Base-by-base conservation (phyloP, 1,140 invertebrate species). In the Drosophila obscura region DNA sequence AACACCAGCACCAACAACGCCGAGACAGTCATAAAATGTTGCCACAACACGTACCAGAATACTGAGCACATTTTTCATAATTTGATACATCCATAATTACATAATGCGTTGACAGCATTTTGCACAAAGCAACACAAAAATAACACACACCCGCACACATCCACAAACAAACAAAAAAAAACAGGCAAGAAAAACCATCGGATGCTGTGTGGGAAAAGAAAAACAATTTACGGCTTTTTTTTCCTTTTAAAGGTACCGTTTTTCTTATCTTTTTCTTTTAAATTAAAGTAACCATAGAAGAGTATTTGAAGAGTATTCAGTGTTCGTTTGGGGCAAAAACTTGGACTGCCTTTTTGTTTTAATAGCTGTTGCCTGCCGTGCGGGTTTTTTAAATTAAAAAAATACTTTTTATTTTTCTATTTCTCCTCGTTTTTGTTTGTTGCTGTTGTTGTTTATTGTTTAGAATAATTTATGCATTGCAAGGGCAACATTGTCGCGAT, bases 41-140 rank as follows among this genome's bases (percentile, higher is more conserved):
- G 63, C 74, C 78, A 63, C 74, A 87, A 82, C 82, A 87, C 78
- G 73, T 77, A 80, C 58, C 53, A 41, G 55, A 64, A 73, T 61
- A 41, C 56, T 62, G 68, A 69, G 72, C 73, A 73, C 78, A 87
- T 87, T 87, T 87, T 81, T 87, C 82, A 87, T 87, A 78, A 87
- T 87, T 87, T 88, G 69, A 84, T 88, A 79, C 77, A 87, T 88
- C 66, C 84, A 88, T 87, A 87, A 87, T 87, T 87, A 87, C 78
- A 74, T 88, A 87, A 88, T 87, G 83, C 72, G 82, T 76, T 87
- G 82, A 75, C 80, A 87, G 77, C 46, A 49, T 76, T 76, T 76
- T 76, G 31, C 11, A 50, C 26, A 39, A 57, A 57, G 26, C n/a
- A n/a, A n/a, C 48, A 72, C 26, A 61, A 45, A 75, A 53, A 73